These are phyloP conservation scores for Plagodis dolabraria DNA, from an alignment of 2,888 invertebrate species.

Conservation along the genomic window DNA sequence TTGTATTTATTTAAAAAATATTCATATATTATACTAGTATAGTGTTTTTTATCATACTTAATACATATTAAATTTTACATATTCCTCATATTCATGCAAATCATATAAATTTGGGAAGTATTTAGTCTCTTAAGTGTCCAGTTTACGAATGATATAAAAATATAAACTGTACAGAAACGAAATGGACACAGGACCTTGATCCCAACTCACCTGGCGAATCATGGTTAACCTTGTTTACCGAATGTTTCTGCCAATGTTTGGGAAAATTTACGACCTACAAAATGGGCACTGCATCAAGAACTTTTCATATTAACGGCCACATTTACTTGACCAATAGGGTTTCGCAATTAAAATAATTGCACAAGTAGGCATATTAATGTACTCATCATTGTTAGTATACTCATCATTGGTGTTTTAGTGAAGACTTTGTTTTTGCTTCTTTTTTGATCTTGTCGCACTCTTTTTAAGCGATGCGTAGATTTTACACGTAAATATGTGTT, in stretches of 20 bases:
- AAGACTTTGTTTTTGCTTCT: background rate
- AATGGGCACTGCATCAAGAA: conserved; percentile 33
- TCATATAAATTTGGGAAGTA: background rate
- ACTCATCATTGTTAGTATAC: background rate
- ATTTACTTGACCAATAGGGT: conserved; percentile 20
- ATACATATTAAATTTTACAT: background rate
- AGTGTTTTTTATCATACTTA: background rate
- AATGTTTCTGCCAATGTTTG: conserved; percentile 28
- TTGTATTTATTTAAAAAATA: background rate
- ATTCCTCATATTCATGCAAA: too few relatives aligned
- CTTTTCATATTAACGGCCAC: conserved; percentile 27
- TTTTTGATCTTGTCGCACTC: too few relatives aligned
- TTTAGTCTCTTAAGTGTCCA: background rate
- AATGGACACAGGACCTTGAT: conserved; percentile 18
- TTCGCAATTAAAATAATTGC: conserved; percentile 7
- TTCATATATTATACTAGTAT: background rate
- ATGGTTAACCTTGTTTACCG: conserved; percentile 30
- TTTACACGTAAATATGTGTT: too few relatives aligned
- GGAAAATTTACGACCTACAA: conserved; percentile 29
- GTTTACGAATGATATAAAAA: conserved; percentile 2
- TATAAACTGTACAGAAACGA: conserved; percentile 12
- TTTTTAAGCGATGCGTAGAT: too few relatives aligned
- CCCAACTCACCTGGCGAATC: conserved; percentile 23
- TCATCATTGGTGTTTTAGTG: background rate
- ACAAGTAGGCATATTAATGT: background rate